phyloP scores from a whole-genome alignment of 1,140 invertebrate genomes.

The Drosophila pseudoobscura region DNA sequence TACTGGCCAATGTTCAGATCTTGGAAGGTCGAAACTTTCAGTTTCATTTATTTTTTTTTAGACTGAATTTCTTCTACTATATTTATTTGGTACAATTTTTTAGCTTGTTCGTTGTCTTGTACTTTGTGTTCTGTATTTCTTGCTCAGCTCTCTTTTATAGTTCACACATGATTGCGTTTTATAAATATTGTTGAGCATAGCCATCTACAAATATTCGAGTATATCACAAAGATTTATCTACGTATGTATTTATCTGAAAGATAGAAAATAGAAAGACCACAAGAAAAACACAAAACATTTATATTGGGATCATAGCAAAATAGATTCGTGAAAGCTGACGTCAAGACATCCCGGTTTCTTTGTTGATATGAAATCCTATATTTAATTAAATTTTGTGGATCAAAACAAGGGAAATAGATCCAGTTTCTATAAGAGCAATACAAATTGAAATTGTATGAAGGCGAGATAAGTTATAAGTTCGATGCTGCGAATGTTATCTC shows the following conservation, averaged over 20 bases:
- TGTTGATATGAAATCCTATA: constrained; percentile 52
- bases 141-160: constrained; percentile 20
- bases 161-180: constrained; percentile 58
- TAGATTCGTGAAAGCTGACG: constrained; percentile 42
- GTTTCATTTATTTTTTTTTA: constrained; percentile 35
- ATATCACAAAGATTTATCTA: constrained; percentile 55
- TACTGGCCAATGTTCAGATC: constrained; percentile 45
- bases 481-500: too few species aligned
- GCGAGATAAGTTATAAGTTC: too few species aligned
- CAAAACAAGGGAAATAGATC: constrained; percentile 2
- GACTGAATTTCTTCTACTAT: constrained; percentile 26
- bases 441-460: too few species aligned
- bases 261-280: constrained; percentile 11
- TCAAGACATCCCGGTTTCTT: constrained; percentile 45
- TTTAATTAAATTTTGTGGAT: constrained; percentile 26
- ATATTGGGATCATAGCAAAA: constrained; percentile 16
- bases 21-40: constrained; percentile 44
- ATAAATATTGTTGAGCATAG: constrained; percentile 47
- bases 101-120: constrained; percentile 46
- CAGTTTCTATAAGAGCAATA: not conserved
- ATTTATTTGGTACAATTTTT: constrained; percentile 25
- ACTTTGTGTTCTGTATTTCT: constrained; percentile 27
- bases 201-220: constrained; percentile 1
- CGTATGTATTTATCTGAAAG: constrained; percentile 6
- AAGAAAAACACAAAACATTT: constrained; percentile 44